Evolutionary conservation across 2,113 vertebrate genomes (phyloP).

Genomic region (Hippocampus mohnikei): DNA sequence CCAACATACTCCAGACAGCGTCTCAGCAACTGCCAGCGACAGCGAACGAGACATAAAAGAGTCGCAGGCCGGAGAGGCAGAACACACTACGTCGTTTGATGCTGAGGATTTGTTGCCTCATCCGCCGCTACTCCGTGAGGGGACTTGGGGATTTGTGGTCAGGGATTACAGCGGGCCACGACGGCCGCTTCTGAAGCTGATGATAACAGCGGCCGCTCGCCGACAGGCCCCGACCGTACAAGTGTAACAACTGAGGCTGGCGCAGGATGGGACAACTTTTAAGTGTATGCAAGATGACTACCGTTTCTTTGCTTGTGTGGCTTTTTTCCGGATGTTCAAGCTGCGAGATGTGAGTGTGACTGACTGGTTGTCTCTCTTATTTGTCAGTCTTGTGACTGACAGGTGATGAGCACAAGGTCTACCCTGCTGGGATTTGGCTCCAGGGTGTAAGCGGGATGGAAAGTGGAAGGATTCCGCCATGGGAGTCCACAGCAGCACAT

Average conservation of each 20-base stretch:
- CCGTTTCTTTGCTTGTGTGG: background rate
- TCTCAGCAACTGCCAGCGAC: constrained; percentile 21
- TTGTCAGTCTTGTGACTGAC: background rate
- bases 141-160: constrained; percentile 55
- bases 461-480: background rate
- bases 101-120: constrained; percentile 60
- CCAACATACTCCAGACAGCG: constrained; percentile 4
- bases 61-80: constrained; percentile 34
- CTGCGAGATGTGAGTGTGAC: background rate
- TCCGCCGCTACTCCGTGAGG: constrained; percentile 52
- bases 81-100: constrained; percentile 51
- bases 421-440: background rate
- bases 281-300: background rate
- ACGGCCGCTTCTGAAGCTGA: constrained; percentile 55
- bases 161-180: constrained; percentile 55
- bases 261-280: constrained; percentile 4
- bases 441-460: background rate
- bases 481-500: background rate
- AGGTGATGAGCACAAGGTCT: background rate
- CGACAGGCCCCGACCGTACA: constrained; percentile 38
- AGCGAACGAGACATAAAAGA: constrained; percentile 37
- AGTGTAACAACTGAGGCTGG: constrained; percentile 33
- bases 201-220: constrained; percentile 51
- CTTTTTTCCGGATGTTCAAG: background rate
- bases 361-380: background rate